A percentile compares a stretch with the other conserved stretches of the same genome.
These are phyloP conservation scores for Drosophila birchii DNA, from an alignment of 2,888 invertebrate genomes.

Conservation along the genomic window DNA sequence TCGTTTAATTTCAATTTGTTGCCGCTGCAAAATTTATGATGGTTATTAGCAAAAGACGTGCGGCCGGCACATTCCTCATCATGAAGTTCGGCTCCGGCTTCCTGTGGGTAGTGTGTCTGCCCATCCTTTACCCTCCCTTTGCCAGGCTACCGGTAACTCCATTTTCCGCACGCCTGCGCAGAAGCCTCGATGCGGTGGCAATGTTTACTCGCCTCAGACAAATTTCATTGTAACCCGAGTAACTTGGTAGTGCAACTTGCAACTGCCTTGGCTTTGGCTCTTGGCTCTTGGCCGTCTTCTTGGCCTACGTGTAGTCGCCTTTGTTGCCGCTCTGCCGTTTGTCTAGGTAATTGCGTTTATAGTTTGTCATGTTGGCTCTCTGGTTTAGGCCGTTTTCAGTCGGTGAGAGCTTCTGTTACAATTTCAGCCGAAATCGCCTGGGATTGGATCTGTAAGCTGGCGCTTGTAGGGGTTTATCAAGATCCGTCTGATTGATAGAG, in stretches of 20 bases:
- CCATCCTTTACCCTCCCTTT: slow-evolving; percentile 17
- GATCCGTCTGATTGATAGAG: slow-evolving; percentile 40
- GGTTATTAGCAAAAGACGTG: slow-evolving; percentile 83
- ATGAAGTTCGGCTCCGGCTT: slow-evolving; percentile 49
- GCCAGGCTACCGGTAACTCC: slow-evolving; percentile 70
- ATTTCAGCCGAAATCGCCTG: slow-evolving; percentile 19
- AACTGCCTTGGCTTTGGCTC: slow-evolving; percentile 2
- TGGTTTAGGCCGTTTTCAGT: slow-evolving; percentile 10
- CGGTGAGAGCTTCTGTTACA: slow-evolving; percentile 54
- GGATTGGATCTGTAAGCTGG: slow-evolving; percentile 20
- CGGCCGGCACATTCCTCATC: slow-evolving; percentile 76
- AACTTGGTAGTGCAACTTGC: slow-evolving; percentile 77
- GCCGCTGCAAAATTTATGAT: slow-evolving; percentile 82
- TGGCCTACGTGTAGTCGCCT: slow-evolving; percentile 69
- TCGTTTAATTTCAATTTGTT: slow-evolving; percentile 84
- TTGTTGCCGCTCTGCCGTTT: slow-evolving; percentile 67
- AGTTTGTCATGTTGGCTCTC: slow-evolving; percentile 66
- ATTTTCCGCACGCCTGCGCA: slow-evolving; percentile 77
- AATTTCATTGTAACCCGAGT: slow-evolving; percentile 83
- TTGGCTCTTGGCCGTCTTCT: slow-evolving; percentile 47
- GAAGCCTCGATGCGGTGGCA: slow-evolving; percentile 58
- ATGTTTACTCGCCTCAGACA: slow-evolving; percentile 76
- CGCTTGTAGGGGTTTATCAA: slow-evolving; percentile 46
- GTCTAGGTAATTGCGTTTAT: slow-evolving; percentile 78
- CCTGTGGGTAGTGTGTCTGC: slow-evolving; percentile 53